phyloP scores from a whole-genome alignment of 2,113 vertebrate genomes.

The Heptranchias perlo region DNA sequence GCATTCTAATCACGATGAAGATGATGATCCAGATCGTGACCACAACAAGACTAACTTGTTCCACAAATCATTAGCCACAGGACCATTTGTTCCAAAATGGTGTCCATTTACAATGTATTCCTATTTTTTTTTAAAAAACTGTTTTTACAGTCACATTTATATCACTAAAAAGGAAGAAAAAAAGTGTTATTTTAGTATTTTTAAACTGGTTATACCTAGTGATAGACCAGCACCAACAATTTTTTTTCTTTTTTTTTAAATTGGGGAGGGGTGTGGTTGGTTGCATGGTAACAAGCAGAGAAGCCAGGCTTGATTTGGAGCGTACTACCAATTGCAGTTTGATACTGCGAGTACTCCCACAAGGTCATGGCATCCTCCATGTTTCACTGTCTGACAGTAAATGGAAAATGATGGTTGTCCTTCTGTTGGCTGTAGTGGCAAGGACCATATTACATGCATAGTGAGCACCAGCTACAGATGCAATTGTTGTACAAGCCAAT shows the following conservation, averaged over 20 bases:
- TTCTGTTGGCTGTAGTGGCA: not conserved
- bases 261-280: conserved; percentile 28
- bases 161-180: conserved; percentile 1
- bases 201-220: conserved; percentile 33
- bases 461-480: not conserved
- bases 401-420: conserved; percentile 31
- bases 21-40: conserved; percentile 14
- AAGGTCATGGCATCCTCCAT: not conserved
- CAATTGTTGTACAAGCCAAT: conserved; percentile 14
- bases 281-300: not conserved
- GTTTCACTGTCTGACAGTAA: conserved; percentile 1
- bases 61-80: not conserved
- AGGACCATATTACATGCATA: conserved; percentile 25
- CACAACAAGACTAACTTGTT: not conserved
- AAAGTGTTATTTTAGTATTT: conserved; percentile 36
- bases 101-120: conserved; percentile 8
- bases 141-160: conserved; percentile 37
- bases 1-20: conserved; percentile 19
- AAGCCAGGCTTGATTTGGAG: not conserved
- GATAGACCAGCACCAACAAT: conserved; percentile 29
- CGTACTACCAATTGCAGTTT: not conserved
- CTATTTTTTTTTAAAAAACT: not conserved
- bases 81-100: conserved; percentile 35
- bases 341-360: not conserved
- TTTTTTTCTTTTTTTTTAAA: conserved; percentile 23